phyloP scores from a whole-genome alignment of 2,113 vertebrate genomes.

The Cyanocitta stelleri region DNA sequence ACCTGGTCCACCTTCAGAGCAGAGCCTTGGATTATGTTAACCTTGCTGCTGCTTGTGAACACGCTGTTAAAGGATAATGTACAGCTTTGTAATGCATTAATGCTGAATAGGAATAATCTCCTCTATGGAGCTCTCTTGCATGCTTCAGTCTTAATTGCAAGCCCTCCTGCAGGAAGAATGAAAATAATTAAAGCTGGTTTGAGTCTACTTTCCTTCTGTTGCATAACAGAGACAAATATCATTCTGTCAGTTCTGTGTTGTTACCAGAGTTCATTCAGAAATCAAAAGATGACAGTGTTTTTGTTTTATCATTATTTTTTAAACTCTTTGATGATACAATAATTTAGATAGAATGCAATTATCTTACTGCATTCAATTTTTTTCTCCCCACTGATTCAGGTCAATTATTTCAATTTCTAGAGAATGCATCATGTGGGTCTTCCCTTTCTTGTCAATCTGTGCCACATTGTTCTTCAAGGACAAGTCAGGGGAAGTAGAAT shows the following conservation, averaged over 20 bases:
- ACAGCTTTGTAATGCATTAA: neutral
- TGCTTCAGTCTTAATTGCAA: slow-evolving; percentile 11
- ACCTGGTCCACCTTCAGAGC: neutral
- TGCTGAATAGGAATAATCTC: neutral
- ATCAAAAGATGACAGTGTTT: slow-evolving; percentile 7
- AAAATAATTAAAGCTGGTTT: slow-evolving; percentile 10
- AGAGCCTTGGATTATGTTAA: neutral
- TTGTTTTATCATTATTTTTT: neutral
- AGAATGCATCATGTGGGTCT: neutral
- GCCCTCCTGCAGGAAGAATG: neutral
- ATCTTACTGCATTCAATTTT: neutral
- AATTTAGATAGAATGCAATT: slow-evolving; percentile 15
- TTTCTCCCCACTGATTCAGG: neutral
- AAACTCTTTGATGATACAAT: slow-evolving; percentile 5
- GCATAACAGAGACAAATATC: neutral
- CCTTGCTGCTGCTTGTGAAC: neutral
- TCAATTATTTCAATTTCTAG: slow-evolving; percentile 6
- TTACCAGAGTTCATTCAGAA: slow-evolving; percentile 14
- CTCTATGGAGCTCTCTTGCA: neutral
- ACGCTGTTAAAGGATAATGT: neutral
- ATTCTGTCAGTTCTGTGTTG: neutral
- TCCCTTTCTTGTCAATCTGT: neutral
- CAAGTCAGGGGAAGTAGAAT: neutral
- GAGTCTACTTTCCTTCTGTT: slow-evolving; percentile 31
- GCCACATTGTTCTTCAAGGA: neutral